Evolutionary conservation across 2,888 invertebrate genomes (phyloP), one percentile per base, ranked within the genome.

Genomic region (Tortrix viridana): DNA sequence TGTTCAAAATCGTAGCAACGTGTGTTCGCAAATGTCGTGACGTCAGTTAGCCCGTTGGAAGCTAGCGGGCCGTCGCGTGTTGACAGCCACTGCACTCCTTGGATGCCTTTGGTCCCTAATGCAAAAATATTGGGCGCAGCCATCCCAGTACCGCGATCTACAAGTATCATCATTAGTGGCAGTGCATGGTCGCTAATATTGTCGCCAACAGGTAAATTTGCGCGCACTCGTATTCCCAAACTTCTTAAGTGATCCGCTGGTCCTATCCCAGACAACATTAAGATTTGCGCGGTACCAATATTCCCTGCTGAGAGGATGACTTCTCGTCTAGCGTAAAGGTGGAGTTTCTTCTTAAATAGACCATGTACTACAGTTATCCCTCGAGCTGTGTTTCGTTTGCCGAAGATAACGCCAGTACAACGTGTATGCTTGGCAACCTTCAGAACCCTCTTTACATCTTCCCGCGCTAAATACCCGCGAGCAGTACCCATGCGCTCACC

Each of bases 231-330:
- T 18, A 88, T 80, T 0, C 71, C 71, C 55, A 83, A 68, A 5
- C 66, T 49, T 5, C 65, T 38, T 38, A 88, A 71, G 52, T 86
- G 85, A 0, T 74, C 71, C 1, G 76, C 72, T 1, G 77, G 84
- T 0, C 88, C 89, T 2, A 89, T 67, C 0, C 89, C 89, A 1
- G 88, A 89, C 22, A 82, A 62, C 84, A 85, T 75, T 54, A 89
- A 62, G 58, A 89, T 74, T 43, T 88, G 85, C 7, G 88, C 80
- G 1, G 84, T 82, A 0, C 76, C 84, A 1, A 88, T 65, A 0
- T 86, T 62, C 0, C 89, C 89, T 0, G 88, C 86, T 37, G 84
- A 79, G 12, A 89, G 66, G 5, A 89, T 76, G 0, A 89, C 83
- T 66, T 87, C 88, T 16, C 70, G 74, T 4, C 65, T 71, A 0